A percentile compares a stretch with the other conserved stretches of the same genome.
phyloP scores from a whole-genome alignment of 1,140 invertebrate genomes.

The Eupristina koningsbergeri region DNA sequence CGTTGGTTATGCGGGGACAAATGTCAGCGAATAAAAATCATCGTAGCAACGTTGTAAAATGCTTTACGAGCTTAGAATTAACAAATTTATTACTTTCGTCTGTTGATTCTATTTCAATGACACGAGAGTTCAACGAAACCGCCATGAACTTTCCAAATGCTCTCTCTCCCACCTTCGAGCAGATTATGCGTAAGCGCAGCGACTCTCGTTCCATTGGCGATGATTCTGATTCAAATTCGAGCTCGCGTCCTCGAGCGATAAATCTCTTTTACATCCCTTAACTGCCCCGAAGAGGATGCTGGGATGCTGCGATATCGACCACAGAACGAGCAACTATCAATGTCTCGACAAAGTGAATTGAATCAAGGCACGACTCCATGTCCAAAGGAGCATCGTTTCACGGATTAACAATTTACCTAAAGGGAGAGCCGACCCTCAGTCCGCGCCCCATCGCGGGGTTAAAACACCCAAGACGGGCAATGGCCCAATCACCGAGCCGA shows the following conservation, averaged over 20 bases:
- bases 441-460: constrained; percentile 17
- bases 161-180: background rate
- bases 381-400: constrained; percentile 11
- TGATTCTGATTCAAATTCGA: constrained; percentile 50
- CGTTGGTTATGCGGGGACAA: constrained; percentile 15
- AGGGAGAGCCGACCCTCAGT: background rate
- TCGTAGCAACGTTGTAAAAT: constrained; percentile 29
- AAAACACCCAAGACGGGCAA: constrained; percentile 27
- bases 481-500: constrained; percentile 53
- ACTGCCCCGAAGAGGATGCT: background rate
- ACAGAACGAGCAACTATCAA: constrained; percentile 28
- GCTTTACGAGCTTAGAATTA: constrained; percentile 49
- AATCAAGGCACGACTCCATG: constrained; percentile 6
- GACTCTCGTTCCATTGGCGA: constrained; percentile 29
- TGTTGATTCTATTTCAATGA: constrained; percentile 51
- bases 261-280: constrained; percentile 25
- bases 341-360: background rate
- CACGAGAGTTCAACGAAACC: background rate
- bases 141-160: background rate
- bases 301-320: background rate
- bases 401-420: constrained; percentile 47
- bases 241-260: constrained; percentile 3
- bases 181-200: background rate
- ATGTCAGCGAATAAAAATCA: constrained; percentile 40
- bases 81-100: constrained; percentile 50